Evolutionary conservation across 1,140 invertebrate species (phyloP), one percentile per base, ranked within the genome.

Genomic region (Leptinotarsa undecemlineata): DNA sequence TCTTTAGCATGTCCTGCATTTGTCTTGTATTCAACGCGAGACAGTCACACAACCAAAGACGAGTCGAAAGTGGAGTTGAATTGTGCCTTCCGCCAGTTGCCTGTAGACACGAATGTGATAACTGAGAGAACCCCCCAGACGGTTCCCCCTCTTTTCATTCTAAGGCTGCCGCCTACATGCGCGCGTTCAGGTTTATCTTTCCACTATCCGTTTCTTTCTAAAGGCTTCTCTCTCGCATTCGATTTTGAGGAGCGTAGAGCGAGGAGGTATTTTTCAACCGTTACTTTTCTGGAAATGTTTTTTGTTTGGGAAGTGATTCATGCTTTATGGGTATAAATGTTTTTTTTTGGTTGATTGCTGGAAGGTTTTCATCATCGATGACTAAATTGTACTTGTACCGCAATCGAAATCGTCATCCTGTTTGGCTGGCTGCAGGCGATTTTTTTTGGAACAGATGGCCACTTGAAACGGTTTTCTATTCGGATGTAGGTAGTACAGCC

Each of bases 231-330:
- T 57, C 51, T 19, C 51, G 51, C 33, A 57, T 57, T 57, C 51
- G 51, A 57, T 57, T 57, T 57, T 57, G 51, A 57, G 8, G 51
- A 19, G 51, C 6, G 15, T 19, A 57, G 1, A 19, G 51, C 51
- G 51, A 57, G 17, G 15, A 8, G 51, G 51, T 57, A 57, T 57
- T 57, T 57, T 19, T 57, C 51, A 57, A 57, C 51, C 51, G 51
- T 15, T 57, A 57, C 51, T 57, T 57, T 57, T 57, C 15, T 57
- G n/a, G 51, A 57, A 57, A 57, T 57, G 51, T 57, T 57, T 57
- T 57, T 57, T 57, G n/a, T 57, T 57, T 8, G 33, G 8, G 33
- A 42, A 42, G 17, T 57, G 51, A 57, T n/a, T 57, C 51, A 57
- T 57, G 0, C n/a, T 17, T 17, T n/a, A 6, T 19, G n/a, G 51